Base-by-base conservation (phyloP, 1,140 invertebrate genomes). In the Carcinoscorpius rotundicauda region DNA sequence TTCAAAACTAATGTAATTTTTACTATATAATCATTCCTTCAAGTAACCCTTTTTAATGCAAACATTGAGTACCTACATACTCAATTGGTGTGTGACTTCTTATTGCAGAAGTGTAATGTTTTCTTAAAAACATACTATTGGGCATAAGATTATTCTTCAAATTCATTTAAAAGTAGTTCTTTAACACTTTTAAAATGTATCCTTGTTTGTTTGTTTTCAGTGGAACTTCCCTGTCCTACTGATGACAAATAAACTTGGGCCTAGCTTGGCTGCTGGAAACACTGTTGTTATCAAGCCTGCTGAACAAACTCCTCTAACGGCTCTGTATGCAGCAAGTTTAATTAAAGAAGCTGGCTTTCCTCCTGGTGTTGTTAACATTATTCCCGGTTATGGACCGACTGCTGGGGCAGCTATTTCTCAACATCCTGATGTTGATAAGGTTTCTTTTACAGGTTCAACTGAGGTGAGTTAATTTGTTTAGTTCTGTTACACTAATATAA, bases 161-260 rank as follows among this genome's bases (percentile, higher is more conserved):
- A 1, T 0, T 29, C 0, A 29, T 29, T 29, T 29, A 29, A 29
- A 2, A 29, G 2, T 2, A 29, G 29, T 29, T 29, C 29, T 29
- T 29, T 29, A 29, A 0, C 2, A 29, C 29, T 29, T 29, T 29
- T 29, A 29, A 29, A 1, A 29, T 29, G 29, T 29, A 29, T 29
- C n/a, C n/a, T 64, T 50, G 3, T 56, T 4, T 29, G 9, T 53
- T 58, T 49, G n/a, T 80, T 51, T 79, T 81, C 78, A 80, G 76
- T 82, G 80, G 81, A 82, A 82, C 69, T 82, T 82, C 69, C 82
- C 82, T 6, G 64, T 83, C 6, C 61, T 81, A 52, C 80, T 82
- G 79, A 75, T 78, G 68, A 77, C 79, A 6, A 83, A 82, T 67
- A 72, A 81, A 49, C 83, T 87, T 77, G 81, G 76, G 3, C 81